Evolutionary conservation across 2,888 invertebrate species (phyloP).

Genomic region (Entomobrya proxima): DNA sequence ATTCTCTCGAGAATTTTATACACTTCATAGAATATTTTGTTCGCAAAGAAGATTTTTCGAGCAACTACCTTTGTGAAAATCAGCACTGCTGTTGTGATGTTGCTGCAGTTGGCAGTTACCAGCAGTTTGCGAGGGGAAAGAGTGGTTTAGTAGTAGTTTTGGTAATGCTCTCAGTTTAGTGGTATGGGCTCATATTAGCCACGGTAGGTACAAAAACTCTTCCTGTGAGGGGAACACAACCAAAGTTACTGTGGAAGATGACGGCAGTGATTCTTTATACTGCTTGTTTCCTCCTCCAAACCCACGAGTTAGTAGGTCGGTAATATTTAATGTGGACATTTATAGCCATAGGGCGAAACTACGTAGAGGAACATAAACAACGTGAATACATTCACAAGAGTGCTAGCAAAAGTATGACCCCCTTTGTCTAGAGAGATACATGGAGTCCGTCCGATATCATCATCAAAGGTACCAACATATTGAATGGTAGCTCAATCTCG

Average conservation of each 20-base stretch:
- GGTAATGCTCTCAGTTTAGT: not conserved
- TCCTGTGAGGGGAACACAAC: not conserved
- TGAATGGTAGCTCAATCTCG: conserved; percentile 32
- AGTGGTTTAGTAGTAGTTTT: not conserved
- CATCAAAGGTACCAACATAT: conserved; percentile 1
- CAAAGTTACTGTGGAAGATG: conserved; percentile 39
- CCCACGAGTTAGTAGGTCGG: conserved; percentile 62
- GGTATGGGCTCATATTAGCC: not conserved
- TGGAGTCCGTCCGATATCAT: conserved; percentile 21
- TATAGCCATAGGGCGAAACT: conserved; percentile 59
- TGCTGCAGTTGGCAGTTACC: conserved; percentile 51
- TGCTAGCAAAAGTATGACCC: conserved; percentile 14
- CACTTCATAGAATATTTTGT: conserved; percentile 24
- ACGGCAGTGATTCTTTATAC: conserved; percentile 55
- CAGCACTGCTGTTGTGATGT: not conserved
- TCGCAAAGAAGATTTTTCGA: conserved; percentile 28
- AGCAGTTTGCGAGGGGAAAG: not conserved
- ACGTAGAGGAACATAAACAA: conserved; percentile 59
- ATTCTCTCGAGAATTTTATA: conserved; percentile 39
- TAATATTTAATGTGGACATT: conserved; percentile 66
- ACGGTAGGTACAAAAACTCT: conserved; percentile 1
- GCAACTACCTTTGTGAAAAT: not conserved
- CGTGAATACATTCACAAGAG: conserved; percentile 14
- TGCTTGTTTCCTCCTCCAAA: conserved; percentile 54
- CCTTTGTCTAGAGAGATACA: conserved; percentile 28